Percentiles rank a stretch among this genome's conserved stretches.
Evolutionary conservation across 2,113 vertebrate species (phyloP).

Genomic region (Pygoscelis antarcticus): DNA sequence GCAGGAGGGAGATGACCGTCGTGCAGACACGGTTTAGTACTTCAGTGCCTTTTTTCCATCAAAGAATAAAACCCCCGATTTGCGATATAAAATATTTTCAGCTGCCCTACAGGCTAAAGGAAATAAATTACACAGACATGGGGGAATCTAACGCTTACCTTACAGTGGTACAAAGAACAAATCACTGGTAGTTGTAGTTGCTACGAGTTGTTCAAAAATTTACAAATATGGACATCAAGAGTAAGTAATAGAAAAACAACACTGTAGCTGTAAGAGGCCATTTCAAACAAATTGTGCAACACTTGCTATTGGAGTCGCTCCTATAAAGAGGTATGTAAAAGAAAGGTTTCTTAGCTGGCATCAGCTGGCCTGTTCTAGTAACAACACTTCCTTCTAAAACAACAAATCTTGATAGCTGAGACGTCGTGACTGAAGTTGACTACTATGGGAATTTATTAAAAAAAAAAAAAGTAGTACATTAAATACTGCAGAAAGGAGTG

Average conservation of each 20-base stretch:
- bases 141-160: background rate
- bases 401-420: background rate
- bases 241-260: background rate
- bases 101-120: background rate
- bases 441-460: background rate
- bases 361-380: background rate
- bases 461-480: background rate
- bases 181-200: background rate
- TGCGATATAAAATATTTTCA: background rate
- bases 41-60: background rate
- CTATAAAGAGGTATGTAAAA: background rate
- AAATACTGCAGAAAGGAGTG: background rate
- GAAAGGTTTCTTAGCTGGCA: background rate
- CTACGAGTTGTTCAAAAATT: background rate
- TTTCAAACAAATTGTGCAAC: background rate
- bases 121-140: background rate
- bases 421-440: background rate
- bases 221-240: background rate
- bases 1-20: background rate
- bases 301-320: background rate
- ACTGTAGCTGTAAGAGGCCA: background rate
- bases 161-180: background rate
- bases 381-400: background rate
- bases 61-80: background rate
- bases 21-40: background rate